Base-by-base conservation (phyloP, 2,113 vertebrate species). In the Pelodiscus sinensis region DNA sequence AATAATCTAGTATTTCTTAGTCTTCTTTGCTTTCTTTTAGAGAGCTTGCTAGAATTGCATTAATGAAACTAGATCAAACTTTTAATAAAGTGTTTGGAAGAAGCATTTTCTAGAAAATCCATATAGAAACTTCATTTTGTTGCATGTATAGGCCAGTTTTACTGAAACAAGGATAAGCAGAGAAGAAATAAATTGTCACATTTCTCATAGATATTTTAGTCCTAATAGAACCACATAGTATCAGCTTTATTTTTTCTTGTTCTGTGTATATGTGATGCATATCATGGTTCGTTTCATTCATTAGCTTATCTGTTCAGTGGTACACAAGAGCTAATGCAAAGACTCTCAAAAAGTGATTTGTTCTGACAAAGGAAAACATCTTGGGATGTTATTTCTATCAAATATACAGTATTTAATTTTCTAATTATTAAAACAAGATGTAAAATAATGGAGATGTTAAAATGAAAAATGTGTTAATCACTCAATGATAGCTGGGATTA, bases 181-280 rank as follows among this genome's bases (percentile, higher is more conserved):
- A 24, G 44, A 84, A 91, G 4, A 88, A 96, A 91, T 80, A 79
- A 93, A 79, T 19, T 78, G 83, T 8, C 8, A 60, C 44, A 9
- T 79, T 85, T 58, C 50, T 88, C 54, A 56, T 24, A 80, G 27
- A 55, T 85, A 85, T 77, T 94, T 93, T 90, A 86, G 54, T 92
- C 8, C 65, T 92, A 13, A 11, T 73, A 1, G 79, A 90, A 79
- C 31, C 82, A 6, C 7, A 38, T 22, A 27, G 10, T 86, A 51
- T 57, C 25, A 79, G 11, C 79, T 65, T 51, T 54, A 54, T 54
- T 84, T 9, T 62, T 83, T 95, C 18, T 14, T 57, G 0, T 4
- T 91, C 60, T 56, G 2, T 87, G 94, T 93, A 14, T 35, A 85
- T 94, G 57, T 79, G 50, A 78, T 84, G 9, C 56, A 5, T 89